A percentile compares a stretch with the other conserved stretches of the same genome.
phyloP scores from a whole-genome alignment of 1,140 invertebrate genomes.

The Drosophila baimaii region DNA sequence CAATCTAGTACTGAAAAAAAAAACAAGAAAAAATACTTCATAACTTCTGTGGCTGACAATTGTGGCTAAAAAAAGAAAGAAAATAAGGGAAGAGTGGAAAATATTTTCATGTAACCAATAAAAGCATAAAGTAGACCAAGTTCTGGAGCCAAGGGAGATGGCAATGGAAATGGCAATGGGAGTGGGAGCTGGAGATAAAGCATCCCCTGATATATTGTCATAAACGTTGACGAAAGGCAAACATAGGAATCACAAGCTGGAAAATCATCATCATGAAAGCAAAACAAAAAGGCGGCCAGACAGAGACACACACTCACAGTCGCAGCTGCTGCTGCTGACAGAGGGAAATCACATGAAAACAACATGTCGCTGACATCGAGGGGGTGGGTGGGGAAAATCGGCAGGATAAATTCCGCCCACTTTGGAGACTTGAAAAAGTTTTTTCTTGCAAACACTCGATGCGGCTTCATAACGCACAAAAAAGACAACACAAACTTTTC shows the following conservation, averaged over 20 bases:
- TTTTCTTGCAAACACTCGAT: conserved; percentile 48
- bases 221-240: conserved; percentile 79
- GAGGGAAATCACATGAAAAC: conserved; percentile 76
- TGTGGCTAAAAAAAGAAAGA: conserved; percentile 52
- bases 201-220: conserved; percentile 73
- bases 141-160: conserved; percentile 3
- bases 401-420: conserved; percentile 19
- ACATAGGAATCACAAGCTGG: conserved; percentile 75
- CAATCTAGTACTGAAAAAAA: conserved; percentile 10
- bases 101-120: conserved; percentile 78
- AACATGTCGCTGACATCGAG: conserved; percentile 74
- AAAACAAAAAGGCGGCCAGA: conserved; percentile 47
- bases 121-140: conserved; percentile 70
- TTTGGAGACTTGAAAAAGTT: conserved; percentile 66
- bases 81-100: conserved; percentile 47
- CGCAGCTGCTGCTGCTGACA: conserved; percentile 62
- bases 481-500: conserved; percentile 68
- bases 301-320: conserved; percentile 14
- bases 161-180: conserved; percentile 6
- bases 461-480: conserved; percentile 14
- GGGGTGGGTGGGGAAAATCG: neutral
- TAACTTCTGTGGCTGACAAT: conserved; percentile 80
- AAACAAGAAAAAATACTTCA: conserved; percentile 64
- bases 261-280: conserved; percentile 62
- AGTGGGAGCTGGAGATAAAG: conserved; percentile 13